phyloP scores from a whole-genome alignment of 2,113 vertebrate genomes.

The Bolborhynchus lineola region DNA sequence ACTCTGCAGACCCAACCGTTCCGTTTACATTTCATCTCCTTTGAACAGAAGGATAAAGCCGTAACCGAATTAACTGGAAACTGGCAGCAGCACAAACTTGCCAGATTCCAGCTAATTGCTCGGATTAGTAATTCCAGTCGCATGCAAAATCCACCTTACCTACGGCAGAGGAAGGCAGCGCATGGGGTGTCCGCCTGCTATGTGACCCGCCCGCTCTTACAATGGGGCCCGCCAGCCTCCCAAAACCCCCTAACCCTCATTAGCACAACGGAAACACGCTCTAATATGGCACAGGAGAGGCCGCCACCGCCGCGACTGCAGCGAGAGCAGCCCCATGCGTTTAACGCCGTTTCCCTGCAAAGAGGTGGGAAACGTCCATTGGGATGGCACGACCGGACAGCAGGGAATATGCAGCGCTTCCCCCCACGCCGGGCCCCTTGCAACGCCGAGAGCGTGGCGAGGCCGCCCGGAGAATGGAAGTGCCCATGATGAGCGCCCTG shows the following conservation, averaged over 20 bases:
- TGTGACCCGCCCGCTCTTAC: fast-evolving
- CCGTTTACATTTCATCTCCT: background rate
- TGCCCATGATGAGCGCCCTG: background rate
- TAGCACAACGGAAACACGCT: fast-evolving
- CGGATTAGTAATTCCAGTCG: background rate
- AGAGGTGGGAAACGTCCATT: background rate
- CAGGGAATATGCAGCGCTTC: background rate
- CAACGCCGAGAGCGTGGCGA: background rate
- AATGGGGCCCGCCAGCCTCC: background rate
- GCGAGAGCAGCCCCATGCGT: fast-evolving
- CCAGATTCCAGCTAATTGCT: conserved; percentile 19
- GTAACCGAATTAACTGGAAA: background rate
- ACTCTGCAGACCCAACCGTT: background rate
- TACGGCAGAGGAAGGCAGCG: background rate
- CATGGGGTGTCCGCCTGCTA: background rate
- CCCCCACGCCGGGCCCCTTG: background rate
- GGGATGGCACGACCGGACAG: background rate
- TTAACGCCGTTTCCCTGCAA: background rate
- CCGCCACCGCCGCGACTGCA: background rate
- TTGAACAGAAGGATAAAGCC: background rate
- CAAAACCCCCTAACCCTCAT: background rate
- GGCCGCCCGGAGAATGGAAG: background rate
- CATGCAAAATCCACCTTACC: background rate
- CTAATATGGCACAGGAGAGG: background rate
- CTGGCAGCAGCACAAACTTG: background rate